phyloP scores from a whole-genome alignment of 2,888 invertebrate species.

The Pycnomerus fuliginosus region DNA sequence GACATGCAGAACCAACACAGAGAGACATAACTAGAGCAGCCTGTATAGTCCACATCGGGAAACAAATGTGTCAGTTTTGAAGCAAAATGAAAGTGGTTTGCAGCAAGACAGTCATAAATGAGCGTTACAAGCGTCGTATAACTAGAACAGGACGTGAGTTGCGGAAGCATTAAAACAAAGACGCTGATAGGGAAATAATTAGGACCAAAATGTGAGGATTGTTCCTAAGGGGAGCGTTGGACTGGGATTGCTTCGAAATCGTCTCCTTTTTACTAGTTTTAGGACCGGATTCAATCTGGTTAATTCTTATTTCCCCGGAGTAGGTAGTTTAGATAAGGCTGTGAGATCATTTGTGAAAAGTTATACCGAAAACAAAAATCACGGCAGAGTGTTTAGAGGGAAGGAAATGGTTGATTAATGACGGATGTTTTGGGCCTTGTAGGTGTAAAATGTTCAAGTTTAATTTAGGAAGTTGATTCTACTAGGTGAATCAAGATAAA shows the following conservation, averaged over 20 bases:
- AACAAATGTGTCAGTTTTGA: too few species aligned
- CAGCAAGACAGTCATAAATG: too few species aligned
- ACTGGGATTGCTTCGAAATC: conserved; percentile 1
- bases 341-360: conserved; percentile 5
- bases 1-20: too few species aligned
- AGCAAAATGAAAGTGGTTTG: too few species aligned
- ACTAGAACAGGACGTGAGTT: conserved; percentile 2
- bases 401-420: conserved; percentile 23
- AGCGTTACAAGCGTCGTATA: too few species aligned
- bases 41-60: too few species aligned
- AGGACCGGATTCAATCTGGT: conserved; percentile 1
- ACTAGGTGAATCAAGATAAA: conserved; percentile 24
- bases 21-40: too few species aligned
- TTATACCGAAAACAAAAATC: conserved; percentile 1
- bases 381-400: too few species aligned
- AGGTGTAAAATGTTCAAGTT: conserved; percentile 28
- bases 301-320: conserved; percentile 11
- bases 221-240: conserved; percentile 5
- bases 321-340: conserved; percentile 9
- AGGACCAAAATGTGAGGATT: conserved; percentile 7
- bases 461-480: conserved; percentile 32
- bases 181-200: conserved; percentile 7
- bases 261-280: conserved; percentile 3
- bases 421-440: conserved; percentile 8
- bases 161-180: neutral